Conservation (phyloP, 2,113 vertebrate species). For the Protomyctophum bolini region DNA sequence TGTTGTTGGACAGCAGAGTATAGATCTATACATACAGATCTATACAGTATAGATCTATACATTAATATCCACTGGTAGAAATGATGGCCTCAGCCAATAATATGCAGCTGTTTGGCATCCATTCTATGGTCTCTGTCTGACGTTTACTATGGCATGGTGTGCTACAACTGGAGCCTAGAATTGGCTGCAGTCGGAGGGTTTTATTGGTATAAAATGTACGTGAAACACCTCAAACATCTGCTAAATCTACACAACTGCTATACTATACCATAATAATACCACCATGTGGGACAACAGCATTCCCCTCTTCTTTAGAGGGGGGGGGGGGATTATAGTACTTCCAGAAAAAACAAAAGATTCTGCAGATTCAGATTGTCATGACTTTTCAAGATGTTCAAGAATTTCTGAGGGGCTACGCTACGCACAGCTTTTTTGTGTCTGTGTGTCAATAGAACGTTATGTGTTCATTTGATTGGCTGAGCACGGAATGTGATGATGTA, state of each 20-base stretch:
- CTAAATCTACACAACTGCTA: not conserved
- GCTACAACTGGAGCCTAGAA: not conserved
- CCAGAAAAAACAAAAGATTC: not conserved
- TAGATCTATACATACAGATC: not conserved
- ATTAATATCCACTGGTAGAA: not conserved
- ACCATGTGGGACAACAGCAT: not conserved
- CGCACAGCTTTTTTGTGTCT: no score
- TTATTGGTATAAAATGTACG: not conserved
- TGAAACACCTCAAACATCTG: not conserved
- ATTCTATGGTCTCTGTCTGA: not conserved
- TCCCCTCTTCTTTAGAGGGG: conserved; percentile 8
- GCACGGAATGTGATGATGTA: no score
- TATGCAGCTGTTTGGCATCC: not conserved
- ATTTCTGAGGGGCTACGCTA: not conserved
- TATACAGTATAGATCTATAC: not conserved
- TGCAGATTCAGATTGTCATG: not conserved
- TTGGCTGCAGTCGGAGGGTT: not conserved
- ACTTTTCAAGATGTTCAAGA: conserved; percentile 25
- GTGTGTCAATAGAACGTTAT: no score
- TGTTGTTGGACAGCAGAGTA: not conserved
- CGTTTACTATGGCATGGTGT: not conserved
- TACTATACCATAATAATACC: conserved; percentile 7
- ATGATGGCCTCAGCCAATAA: not conserved
- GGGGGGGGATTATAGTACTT: conserved; percentile 23
- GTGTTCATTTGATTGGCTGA: no score